These are phyloP conservation scores for Eulemur rufifrons DNA, from an alignment of 2,113 vertebrate species.

Conservation along the genomic window DNA sequence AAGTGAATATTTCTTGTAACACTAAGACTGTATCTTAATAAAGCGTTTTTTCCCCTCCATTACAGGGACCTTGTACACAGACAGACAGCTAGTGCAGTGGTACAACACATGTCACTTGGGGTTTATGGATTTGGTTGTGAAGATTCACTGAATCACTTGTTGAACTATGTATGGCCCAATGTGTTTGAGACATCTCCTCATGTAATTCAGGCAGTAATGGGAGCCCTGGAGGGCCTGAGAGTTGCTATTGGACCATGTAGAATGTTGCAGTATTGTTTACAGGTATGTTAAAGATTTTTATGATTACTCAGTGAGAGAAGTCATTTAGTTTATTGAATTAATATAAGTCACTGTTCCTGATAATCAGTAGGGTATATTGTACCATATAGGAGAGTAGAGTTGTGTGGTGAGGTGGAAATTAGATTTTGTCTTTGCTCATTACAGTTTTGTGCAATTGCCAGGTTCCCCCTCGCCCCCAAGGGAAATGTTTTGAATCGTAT, in stretches of 20 bases:
- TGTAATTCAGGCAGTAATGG: conserved; percentile 99
- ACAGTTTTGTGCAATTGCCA: neutral
- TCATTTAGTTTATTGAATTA: neutral
- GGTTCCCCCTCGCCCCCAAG: neutral
- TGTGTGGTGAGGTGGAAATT: neutral
- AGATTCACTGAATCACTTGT: conserved; percentile 96
- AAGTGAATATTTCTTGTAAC: neutral
- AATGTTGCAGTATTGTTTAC: conserved; percentile 98
- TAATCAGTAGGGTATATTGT: neutral
- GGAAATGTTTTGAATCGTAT: neutral
- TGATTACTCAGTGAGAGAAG: neutral
- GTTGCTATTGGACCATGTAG: conserved; percentile 98
- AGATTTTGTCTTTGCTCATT: neutral
- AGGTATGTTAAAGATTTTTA: conserved; percentile 85
- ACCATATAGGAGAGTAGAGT: neutral
- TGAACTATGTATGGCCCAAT: conserved; percentile 99
- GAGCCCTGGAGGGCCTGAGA: conserved; percentile 95
- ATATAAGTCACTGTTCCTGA: neutral
- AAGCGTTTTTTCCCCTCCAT: neutral
- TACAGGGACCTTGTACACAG: conserved; percentile 97
- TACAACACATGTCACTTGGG: conserved; percentile 99
- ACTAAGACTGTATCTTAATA: neutral
- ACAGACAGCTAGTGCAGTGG: conserved; percentile 97
- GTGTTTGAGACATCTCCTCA: conserved; percentile 99
- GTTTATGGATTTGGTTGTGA: conserved; percentile 99